Conservation (phyloP, 2,888 invertebrate genomes). For the Andrena flavipes region DNA sequence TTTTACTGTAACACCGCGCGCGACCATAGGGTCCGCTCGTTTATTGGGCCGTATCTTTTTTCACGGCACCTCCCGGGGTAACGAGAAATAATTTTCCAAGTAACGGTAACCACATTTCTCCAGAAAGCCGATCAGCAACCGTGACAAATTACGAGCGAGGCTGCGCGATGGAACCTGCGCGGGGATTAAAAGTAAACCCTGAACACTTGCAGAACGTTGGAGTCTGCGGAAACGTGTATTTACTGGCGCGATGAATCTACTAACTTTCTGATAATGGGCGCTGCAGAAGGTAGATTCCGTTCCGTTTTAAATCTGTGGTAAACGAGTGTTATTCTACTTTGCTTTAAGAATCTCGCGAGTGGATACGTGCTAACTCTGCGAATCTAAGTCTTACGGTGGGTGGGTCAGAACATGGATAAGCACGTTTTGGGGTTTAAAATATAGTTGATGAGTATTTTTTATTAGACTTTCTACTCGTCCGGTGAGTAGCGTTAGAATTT, state of each 20-base stretch:
- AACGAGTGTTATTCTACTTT: background rate
- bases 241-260: constrained; percentile 10
- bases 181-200: constrained; percentile 12
- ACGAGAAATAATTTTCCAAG: constrained; percentile 20
- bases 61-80: background rate
- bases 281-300: background rate
- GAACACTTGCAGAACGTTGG: background rate
- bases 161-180: background rate
- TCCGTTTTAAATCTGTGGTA: background rate
- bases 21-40: background rate
- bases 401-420: too few species aligned
- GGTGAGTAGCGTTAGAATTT: too few species aligned
- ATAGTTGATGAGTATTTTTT: too few species aligned
- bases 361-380: too few species aligned
- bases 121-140: constrained; percentile 11
- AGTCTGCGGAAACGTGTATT: background rate
- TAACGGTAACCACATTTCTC: constrained; percentile 11
- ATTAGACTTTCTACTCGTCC: too few species aligned
- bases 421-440: too few species aligned
- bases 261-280: background rate
- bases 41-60: background rate
- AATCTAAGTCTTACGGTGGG: too few species aligned
- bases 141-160: constrained; percentile 9
- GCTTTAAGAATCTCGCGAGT: background rate
- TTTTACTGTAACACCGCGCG: constrained; percentile 13